These are phyloP conservation scores for Ostrea edulis DNA, from an alignment of 1,140 invertebrate species.

Conservation along the genomic window DNA sequence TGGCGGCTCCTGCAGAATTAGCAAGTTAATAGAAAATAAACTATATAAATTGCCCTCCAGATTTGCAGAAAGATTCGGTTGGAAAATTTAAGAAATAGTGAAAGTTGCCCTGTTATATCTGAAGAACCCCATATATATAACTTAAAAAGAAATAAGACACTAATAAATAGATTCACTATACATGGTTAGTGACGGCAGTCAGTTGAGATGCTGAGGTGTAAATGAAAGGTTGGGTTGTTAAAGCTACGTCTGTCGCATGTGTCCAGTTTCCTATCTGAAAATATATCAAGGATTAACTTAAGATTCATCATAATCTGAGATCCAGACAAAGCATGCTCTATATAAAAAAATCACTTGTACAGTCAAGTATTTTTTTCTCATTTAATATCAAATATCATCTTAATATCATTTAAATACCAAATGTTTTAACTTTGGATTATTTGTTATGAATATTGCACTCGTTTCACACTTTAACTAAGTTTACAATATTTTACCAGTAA, in stretches of 20 bases:
- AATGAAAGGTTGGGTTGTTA: not conserved
- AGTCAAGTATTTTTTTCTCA: too few species aligned
- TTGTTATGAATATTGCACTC: too few species aligned
- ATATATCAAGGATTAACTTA: not conserved
- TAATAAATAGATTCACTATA: not conserved
- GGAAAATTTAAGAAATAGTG: not conserved
- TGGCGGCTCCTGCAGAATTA: constrained; percentile 58
- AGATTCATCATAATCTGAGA: not conserved
- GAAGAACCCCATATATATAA: not conserved
- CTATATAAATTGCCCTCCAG: not conserved
- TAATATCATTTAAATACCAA: too few species aligned
- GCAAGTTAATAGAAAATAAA: too few species aligned
- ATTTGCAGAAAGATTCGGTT: not conserved
- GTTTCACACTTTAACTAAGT: not conserved
- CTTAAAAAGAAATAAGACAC: not conserved
- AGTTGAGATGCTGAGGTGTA: not conserved
- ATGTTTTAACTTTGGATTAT: too few species aligned
- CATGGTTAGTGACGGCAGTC: constrained; percentile 9
- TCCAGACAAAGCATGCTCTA: too few species aligned
- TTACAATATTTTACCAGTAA: not conserved
- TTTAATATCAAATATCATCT: too few species aligned
- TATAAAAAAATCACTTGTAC: too few species aligned
- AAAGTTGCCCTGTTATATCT: not conserved
- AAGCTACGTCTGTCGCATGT: not conserved
- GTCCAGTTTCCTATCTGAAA: constrained; percentile 52